These are phyloP conservation scores for Osmerus mordax DNA, from an alignment of 2,113 vertebrate species.

Conservation along the genomic window DNA sequence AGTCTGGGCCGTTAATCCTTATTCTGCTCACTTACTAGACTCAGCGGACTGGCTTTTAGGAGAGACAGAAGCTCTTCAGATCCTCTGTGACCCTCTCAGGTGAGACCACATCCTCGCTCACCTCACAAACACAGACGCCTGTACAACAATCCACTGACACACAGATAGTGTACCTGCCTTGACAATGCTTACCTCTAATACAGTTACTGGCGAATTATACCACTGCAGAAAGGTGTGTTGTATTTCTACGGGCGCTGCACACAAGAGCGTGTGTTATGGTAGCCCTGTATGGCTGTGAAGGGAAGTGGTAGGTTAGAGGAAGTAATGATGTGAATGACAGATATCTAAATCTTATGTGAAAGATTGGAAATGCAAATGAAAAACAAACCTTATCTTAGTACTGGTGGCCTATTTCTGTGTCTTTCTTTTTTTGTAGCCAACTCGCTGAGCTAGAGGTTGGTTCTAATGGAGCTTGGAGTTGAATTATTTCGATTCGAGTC, in stretches of 20 bases:
- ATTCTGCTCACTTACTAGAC: slow-evolving; percentile 1
- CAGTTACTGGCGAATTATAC: not conserved
- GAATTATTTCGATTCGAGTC: not conserved
- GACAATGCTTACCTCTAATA: not conserved
- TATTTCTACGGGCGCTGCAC: not conserved
- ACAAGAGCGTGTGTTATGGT: not conserved
- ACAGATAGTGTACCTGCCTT: not conserved
- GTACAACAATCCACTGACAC: not conserved
- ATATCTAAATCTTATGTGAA: too few species aligned
- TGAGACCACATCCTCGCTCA: slow-evolving; percentile 42
- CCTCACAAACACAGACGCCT: not conserved
- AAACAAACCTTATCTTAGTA: too few species aligned
- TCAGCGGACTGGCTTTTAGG: slow-evolving; percentile 17
- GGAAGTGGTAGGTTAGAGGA: too few species aligned
- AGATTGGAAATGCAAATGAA: too few species aligned
- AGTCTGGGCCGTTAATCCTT: not conserved
- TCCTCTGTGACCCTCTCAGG: slow-evolving; percentile 54
- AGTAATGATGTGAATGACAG: too few species aligned
- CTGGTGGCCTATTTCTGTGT: too few species aligned
- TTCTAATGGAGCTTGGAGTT: not conserved
- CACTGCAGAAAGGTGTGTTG: too few species aligned
- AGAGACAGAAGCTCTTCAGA: slow-evolving; percentile 39
- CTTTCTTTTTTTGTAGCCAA: too few species aligned
- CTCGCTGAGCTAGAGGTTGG: not conserved
- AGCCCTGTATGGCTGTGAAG: too few species aligned